Conservation (phyloP, 2,113 vertebrate species). For the Periophthalmus modestus region DNA sequence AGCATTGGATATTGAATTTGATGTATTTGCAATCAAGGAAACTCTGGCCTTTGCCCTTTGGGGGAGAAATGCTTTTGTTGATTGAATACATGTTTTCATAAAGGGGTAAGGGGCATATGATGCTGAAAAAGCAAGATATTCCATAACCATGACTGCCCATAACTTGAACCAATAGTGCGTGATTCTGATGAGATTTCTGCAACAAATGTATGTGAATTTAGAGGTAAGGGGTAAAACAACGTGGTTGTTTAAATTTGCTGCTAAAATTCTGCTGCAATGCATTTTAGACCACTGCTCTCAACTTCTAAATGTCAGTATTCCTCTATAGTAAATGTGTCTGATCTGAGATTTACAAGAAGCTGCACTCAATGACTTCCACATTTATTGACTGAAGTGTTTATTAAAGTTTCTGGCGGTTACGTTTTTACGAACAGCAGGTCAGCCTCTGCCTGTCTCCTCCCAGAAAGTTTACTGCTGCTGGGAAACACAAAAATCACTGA, state of each 20-base stretch:
- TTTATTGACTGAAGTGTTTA: constrained; percentile 31
- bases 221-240: too few species aligned
- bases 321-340: not conserved
- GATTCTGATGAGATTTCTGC: too few species aligned
- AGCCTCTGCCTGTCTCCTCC: constrained; percentile 10
- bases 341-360: constrained; percentile 20
- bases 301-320: constrained; percentile 10
- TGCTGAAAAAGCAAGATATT: too few species aligned
- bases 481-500: not conserved
- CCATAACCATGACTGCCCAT: too few species aligned
- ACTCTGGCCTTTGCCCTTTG: not conserved
- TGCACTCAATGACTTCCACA: constrained; percentile 6
- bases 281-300: constrained; percentile 8
- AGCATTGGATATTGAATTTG: not conserved
- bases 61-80: too few species aligned
- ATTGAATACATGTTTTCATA: too few species aligned
- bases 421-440: constrained; percentile 13
- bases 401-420: constrained; percentile 19
- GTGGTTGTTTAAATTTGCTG: too few species aligned
- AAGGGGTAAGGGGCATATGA: too few species aligned
- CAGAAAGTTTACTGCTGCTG: constrained; percentile 23
- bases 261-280: constrained; percentile 7
- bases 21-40: not conserved
- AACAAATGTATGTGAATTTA: too few species aligned
- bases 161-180: too few species aligned